Percentiles rank a stretch among this genome's conserved stretches.
These are phyloP conservation scores for Lethenteron reissneri DNA, from an alignment of 2,113 vertebrate species.

Conservation along the genomic window DNA sequence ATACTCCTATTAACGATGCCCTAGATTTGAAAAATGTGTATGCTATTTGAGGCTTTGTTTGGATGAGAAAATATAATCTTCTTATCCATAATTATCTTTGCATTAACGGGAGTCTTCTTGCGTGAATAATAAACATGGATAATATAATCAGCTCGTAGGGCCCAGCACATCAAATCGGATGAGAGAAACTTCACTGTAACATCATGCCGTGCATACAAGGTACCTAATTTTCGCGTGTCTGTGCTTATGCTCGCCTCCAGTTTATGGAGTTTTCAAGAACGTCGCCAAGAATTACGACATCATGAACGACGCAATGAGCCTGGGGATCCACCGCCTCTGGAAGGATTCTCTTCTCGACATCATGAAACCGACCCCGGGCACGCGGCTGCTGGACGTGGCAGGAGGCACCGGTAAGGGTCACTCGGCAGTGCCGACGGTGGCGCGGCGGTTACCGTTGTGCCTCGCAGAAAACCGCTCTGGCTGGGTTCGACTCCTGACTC, in stretches of 20 bases:
- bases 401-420: constrained; percentile 60
- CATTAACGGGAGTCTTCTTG: background rate
- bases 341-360: constrained; percentile 52
- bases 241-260: constrained; percentile 20
- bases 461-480: too few species aligned
- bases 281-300: constrained; percentile 77
- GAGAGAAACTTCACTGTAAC: background rate
- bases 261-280: constrained; percentile 70
- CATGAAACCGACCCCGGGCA: constrained; percentile 61
- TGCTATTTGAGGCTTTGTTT: too few species aligned
- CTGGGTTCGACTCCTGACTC: too few species aligned
- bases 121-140: background rate
- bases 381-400: constrained; percentile 57
- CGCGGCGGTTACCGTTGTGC: too few species aligned
- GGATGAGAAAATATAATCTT: background rate
- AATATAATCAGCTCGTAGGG: background rate
- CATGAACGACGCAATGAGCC: constrained; percentile 91
- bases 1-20: too few species aligned
- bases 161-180: background rate
- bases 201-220: too few species aligned
- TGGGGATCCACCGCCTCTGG: constrained; percentile 78
- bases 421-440: too few species aligned
- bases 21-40: too few species aligned
- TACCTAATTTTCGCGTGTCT: background rate
- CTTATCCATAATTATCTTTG: background rate